phyloP scores from a whole-genome alignment of 2,888 invertebrate species.

The Saturnia pavonia region DNA sequence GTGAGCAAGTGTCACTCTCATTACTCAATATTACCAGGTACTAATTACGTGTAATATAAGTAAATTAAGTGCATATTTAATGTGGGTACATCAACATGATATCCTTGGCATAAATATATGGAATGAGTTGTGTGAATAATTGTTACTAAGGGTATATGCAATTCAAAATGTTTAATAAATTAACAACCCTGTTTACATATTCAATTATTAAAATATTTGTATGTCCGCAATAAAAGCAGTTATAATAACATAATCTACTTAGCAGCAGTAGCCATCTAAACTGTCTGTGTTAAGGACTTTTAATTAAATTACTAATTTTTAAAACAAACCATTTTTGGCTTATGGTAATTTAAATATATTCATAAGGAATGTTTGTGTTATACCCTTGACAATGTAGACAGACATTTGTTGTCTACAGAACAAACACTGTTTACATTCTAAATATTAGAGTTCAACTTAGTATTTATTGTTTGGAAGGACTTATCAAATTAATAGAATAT shows the following conservation, averaged over 20 bases:
- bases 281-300: neutral
- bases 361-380: no score
- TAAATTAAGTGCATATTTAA: slow-evolving; percentile 34
- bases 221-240: neutral
- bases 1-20: slow-evolving; percentile 18
- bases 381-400: no score
- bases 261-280: neutral
- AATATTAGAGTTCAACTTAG: neutral
- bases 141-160: neutral
- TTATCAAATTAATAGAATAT: neutral
- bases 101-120: slow-evolving; percentile 38
- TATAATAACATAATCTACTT: neutral
- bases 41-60: slow-evolving; percentile 28
- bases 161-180: neutral
- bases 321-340: no score
- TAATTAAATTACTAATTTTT: no score
- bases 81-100: slow-evolving; percentile 29
- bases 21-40: slow-evolving; percentile 10
- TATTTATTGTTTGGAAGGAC: neutral
- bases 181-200: neutral
- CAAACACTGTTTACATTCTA: neutral
- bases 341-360: no score
- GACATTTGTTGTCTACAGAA: neutral
- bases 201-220: neutral
- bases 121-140: slow-evolving; percentile 1